These are phyloP conservation scores for Zophobas atratus DNA, from an alignment of 1,140 invertebrate genomes.

Conservation along the genomic window DNA sequence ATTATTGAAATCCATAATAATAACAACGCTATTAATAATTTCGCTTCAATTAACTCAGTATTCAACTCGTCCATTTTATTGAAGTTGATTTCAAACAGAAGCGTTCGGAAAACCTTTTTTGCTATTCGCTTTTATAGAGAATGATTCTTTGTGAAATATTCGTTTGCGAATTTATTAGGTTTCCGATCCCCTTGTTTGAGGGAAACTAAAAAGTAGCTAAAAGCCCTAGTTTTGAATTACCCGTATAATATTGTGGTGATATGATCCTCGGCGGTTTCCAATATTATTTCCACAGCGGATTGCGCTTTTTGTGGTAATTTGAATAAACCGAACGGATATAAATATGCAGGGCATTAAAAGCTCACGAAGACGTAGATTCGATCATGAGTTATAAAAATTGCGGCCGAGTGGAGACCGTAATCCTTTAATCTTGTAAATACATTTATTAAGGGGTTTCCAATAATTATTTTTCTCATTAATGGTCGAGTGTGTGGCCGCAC, in stretches of 20 bases:
- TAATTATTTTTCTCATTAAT: too few relatives aligned
- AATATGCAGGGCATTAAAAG: conserved; percentile 36
- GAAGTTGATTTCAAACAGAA: neutral
- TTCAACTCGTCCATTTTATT: too few relatives aligned
- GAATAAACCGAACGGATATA: conserved; percentile 29
- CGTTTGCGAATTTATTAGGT: conserved; percentile 15
- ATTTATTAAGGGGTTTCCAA: too few relatives aligned
- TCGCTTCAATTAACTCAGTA: too few relatives aligned
- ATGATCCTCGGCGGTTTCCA: conserved; percentile 24
- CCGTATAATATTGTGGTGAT: conserved; percentile 34
- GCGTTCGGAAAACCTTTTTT: conserved; percentile 3
- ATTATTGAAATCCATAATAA: too few relatives aligned
- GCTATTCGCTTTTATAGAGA: conserved; percentile 13
- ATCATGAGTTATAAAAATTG: conserved; percentile 11
- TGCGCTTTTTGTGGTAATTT: conserved; percentile 27
- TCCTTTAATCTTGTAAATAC: neutral
- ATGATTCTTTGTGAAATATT: conserved; percentile 25
- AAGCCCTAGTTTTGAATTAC: conserved; percentile 39
- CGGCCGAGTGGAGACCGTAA: neutral
- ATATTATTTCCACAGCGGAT: conserved; percentile 6
- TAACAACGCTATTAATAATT: too few relatives aligned
- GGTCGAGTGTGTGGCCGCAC: too few relatives aligned
- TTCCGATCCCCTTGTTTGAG: conserved; percentile 14
- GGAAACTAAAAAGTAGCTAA: conserved; percentile 25
- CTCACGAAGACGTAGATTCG: neutral